A percentile compares a stretch with the other conserved stretches of the same genome.
Evolutionary conservation across 2,113 vertebrate species (phyloP).

Genomic region (Rallus limicola): DNA sequence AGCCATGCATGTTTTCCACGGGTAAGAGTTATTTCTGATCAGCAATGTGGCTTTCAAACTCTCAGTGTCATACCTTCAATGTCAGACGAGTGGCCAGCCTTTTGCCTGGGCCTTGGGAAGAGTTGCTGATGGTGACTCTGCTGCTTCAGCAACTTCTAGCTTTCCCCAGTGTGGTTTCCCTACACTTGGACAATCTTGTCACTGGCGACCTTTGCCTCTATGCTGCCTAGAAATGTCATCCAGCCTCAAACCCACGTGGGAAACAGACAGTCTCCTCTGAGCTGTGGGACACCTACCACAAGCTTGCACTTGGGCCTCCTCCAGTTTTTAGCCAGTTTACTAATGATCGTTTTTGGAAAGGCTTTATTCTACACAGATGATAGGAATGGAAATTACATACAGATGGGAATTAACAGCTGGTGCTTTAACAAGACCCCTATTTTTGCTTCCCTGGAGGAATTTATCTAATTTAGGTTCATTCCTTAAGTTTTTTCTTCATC

Average conservation of each 20-base stretch:
- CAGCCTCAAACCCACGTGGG: conserved; percentile 32
- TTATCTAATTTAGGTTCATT: background rate
- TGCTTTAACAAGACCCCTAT: conserved; percentile 12
- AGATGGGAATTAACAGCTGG: conserved; percentile 33
- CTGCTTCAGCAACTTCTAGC: conserved; percentile 50
- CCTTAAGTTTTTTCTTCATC: background rate
- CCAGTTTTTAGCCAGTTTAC: background rate
- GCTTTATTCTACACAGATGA: background rate
- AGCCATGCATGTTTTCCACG: background rate
- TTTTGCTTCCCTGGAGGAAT: conserved; percentile 4
- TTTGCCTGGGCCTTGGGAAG: conserved; percentile 2
- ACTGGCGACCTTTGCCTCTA: background rate
- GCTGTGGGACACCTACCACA: conserved; percentile 41
- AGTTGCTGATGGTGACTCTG: background rate
- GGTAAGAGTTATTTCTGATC: background rate
- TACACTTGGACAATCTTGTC: conserved; percentile 13
- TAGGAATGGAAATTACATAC: conserved; percentile 14
- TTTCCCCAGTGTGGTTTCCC: background rate
- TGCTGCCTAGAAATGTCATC: conserved; percentile 9
- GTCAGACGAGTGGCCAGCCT: background rate
- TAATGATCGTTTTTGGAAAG: background rate
- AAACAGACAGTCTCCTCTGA: background rate
- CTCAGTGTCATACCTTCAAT: background rate
- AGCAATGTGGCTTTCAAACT: background rate
- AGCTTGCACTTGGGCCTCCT: conserved; percentile 11